These are phyloP conservation scores for Callyntrura sp. DNA, from an alignment of 2,888 invertebrate species.

Conservation along the genomic window DNA sequence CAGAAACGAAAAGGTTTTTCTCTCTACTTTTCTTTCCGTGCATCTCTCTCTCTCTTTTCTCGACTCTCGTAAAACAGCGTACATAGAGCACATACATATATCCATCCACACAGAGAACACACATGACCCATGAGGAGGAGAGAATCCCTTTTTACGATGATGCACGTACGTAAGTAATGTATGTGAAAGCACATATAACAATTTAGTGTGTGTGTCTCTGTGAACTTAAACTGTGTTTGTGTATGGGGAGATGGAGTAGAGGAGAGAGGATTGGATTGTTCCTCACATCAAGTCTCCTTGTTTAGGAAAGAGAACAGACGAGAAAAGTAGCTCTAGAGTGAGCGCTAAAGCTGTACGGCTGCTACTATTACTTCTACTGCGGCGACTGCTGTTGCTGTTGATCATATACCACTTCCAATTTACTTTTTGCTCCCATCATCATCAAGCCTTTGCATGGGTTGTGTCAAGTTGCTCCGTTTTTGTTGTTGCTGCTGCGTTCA, in stretches of 20 bases:
- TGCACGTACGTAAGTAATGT: slow-evolving; percentile 46
- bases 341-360: slow-evolving; percentile 37
- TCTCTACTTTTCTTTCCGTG: background rate
- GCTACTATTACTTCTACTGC: slow-evolving; percentile 10
- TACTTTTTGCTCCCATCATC: slow-evolving; percentile 2
- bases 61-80: background rate
- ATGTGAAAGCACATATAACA: slow-evolving; percentile 44
- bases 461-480: slow-evolving; percentile 73
- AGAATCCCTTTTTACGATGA: slow-evolving; percentile 51
- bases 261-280: slow-evolving; percentile 56
- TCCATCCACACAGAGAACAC: slow-evolving; percentile 20
- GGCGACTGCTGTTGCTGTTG: slow-evolving; percentile 52
- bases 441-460: slow-evolving; percentile 17
- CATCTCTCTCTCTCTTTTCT: background rate
- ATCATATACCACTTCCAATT: slow-evolving; percentile 32
- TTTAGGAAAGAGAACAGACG: background rate
- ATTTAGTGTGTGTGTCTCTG: slow-evolving; percentile 14
- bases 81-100: background rate
- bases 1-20: slow-evolving; percentile 46
- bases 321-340: background rate
- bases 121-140: slow-evolving; percentile 47
- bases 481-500: slow-evolving; percentile 44
- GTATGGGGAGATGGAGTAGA: slow-evolving; percentile 36
- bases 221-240: slow-evolving; percentile 4
- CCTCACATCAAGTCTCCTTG: slow-evolving; percentile 56